Percentiles rank a stretch among this genome's conserved stretches.
These are phyloP conservation scores for Corydoras sp. DNA, from an alignment of 2,113 vertebrate species.

Conservation along the genomic window DNA sequence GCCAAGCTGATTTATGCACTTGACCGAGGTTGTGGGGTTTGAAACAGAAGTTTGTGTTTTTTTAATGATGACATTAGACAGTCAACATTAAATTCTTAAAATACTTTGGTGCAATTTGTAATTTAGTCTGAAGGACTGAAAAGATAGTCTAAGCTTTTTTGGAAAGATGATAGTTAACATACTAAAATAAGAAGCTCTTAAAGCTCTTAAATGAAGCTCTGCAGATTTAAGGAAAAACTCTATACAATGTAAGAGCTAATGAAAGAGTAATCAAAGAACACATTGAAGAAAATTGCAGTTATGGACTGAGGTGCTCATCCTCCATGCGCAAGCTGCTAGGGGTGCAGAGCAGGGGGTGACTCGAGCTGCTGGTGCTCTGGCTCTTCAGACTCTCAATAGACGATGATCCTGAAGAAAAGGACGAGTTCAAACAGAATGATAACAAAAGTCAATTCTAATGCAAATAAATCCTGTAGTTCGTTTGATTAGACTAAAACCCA, in stretches of 20 bases:
- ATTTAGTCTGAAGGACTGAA: no score
- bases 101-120: no score
- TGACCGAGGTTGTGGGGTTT: no score
- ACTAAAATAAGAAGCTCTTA: not conserved
- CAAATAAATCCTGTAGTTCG: no score
- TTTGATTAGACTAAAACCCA: no score
- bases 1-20: no score
- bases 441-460: no score
- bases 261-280: slow-evolving; percentile 8
- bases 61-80: no score
- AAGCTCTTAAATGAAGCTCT: not conserved
- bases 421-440: not conserved
- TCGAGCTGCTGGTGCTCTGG: slow-evolving; percentile 55
- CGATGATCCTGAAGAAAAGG: slow-evolving; percentile 62
- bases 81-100: no score
- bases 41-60: no score
- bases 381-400: slow-evolving; percentile 61
- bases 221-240: no score
- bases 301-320: slow-evolving; percentile 44
- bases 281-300: slow-evolving; percentile 12
- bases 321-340: slow-evolving; percentile 56
- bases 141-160: not conserved
- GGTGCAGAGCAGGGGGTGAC: slow-evolving; percentile 63
- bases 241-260: not conserved
- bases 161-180: not conserved